Percentiles rank a stretch among this genome's conserved stretches.
Conservation (phyloP, 2,888 invertebrate genomes). For the Dascillus cervinus region DNA sequence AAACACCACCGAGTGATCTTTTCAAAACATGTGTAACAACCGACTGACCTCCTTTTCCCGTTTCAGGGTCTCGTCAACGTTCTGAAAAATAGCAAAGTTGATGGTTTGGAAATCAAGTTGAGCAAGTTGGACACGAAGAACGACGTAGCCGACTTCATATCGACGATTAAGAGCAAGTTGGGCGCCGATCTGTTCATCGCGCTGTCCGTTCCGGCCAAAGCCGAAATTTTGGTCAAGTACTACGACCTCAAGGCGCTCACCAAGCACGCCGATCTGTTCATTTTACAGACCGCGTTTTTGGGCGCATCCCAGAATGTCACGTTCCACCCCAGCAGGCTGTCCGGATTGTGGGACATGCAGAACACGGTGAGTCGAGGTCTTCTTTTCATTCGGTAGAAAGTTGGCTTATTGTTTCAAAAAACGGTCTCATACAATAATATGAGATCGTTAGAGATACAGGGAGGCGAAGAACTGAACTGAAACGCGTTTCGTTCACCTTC, state of each 20-base stretch:
- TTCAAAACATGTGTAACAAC: neutral
- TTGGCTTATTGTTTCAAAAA: too few relatives aligned
- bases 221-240: constrained; percentile 61
- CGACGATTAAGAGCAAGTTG: constrained; percentile 43
- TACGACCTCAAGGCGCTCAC: constrained; percentile 59
- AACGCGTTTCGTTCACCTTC: too few relatives aligned
- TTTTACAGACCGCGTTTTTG: constrained; percentile 60
- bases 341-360: constrained; percentile 69
- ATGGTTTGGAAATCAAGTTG: constrained; percentile 36
- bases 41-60: constrained; percentile 1
- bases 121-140: constrained; percentile 33
- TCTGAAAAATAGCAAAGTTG: constrained; percentile 33
- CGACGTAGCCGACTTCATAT: constrained; percentile 46
- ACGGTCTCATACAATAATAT: too few relatives aligned
- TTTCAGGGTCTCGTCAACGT: constrained; percentile 44
- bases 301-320: constrained; percentile 58
- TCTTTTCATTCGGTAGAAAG: too few relatives aligned
- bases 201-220: constrained; percentile 55
- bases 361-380: constrained; percentile 58
- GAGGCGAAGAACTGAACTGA: too few relatives aligned
- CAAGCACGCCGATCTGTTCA: constrained; percentile 59
- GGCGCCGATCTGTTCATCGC: constrained; percentile 49
- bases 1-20: too few relatives aligned
- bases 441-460: too few relatives aligned
- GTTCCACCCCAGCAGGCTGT: constrained; percentile 66